Base-by-base conservation (phyloP, 2,113 vertebrate species). In the Sebastes fasciatus region DNA sequence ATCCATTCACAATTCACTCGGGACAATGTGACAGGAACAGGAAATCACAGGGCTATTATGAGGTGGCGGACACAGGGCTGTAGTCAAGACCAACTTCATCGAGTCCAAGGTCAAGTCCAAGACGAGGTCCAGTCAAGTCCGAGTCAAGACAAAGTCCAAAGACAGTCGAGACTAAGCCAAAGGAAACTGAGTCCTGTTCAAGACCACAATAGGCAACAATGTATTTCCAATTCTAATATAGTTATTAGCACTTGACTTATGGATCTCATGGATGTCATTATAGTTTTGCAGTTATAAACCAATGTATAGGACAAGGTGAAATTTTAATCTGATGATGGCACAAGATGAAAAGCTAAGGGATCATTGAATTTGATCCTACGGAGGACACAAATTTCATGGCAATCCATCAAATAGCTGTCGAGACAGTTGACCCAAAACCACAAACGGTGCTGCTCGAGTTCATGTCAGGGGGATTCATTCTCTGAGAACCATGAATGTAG, bases 21-120 rank as follows among this genome's bases (percentile, higher is more conserved):
- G 77, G 11, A 63, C 40, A 82, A 51, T 43, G 12, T 2, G 16
- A 52, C 65, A 55, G 49, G 12, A 75, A 74, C 34, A 70, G 40
- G 65, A 76, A 55, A 21, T 45, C 8, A 10, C 8, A 9, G 54
- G 7, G 40, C 49, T 42, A 40, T 43, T 55, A 1, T 13, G 1
- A n/a, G 34, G 17, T 14, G 16, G 65, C 16, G 16, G 9, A 5
- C 21, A 19, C 12, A 40, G 46, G 34, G 34, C 34, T 34, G 34
- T 34, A 34, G 34, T 4, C 34, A 34, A 34, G 34, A 34, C 34
- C 34, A 34, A 34, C 34, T 34, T 34, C 34, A 34, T 34, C 34
- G 34, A 34, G 34, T 34, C 34, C 34, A 34, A 34, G 23, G 34
- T 34, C 34, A 34, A 34, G 34, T 34, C 34, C 34, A 34, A 34